Percentiles rank a stretch among this genome's conserved stretches.
Conservation (phyloP, 2,888 invertebrate species). For the Erebia ligea region DNA sequence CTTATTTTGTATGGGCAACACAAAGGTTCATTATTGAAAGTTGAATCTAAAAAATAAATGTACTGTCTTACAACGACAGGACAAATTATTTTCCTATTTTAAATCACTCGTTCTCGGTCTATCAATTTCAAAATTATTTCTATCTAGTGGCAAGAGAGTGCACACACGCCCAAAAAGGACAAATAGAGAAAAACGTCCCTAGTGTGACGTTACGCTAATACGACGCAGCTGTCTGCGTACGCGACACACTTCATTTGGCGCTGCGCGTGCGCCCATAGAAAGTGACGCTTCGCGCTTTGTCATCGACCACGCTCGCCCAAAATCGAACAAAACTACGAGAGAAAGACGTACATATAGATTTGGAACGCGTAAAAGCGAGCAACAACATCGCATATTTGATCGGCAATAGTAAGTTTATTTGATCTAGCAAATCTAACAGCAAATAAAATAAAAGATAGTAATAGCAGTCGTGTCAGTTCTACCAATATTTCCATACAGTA, state of each 20-base stretch:
- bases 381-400: slow-evolving; percentile 4
- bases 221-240: slow-evolving; percentile 69
- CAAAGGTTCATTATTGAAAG: too few relatives aligned
- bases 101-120: not conserved
- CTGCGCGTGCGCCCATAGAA: slow-evolving; percentile 78
- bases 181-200: not conserved
- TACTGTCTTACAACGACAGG: not conserved
- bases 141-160: not conserved
- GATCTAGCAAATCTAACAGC: not conserved
- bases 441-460: not conserved
- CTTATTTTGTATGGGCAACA: too few relatives aligned
- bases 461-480: not conserved
- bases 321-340: slow-evolving; percentile 61
- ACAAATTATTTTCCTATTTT: not conserved
- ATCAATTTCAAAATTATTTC: not conserved
- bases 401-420: slow-evolving; percentile 1
- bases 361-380: not conserved
- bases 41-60: too few relatives aligned
- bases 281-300: slow-evolving; percentile 67
- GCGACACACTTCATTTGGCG: slow-evolving; percentile 81
- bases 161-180: not conserved
- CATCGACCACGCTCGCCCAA: slow-evolving; percentile 66
- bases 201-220: slow-evolving; percentile 3
- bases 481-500: too few relatives aligned
- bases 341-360: slow-evolving; percentile 18